Conservation (phyloP, 2,113 vertebrate species). For the Semnornis frantzii region DNA sequence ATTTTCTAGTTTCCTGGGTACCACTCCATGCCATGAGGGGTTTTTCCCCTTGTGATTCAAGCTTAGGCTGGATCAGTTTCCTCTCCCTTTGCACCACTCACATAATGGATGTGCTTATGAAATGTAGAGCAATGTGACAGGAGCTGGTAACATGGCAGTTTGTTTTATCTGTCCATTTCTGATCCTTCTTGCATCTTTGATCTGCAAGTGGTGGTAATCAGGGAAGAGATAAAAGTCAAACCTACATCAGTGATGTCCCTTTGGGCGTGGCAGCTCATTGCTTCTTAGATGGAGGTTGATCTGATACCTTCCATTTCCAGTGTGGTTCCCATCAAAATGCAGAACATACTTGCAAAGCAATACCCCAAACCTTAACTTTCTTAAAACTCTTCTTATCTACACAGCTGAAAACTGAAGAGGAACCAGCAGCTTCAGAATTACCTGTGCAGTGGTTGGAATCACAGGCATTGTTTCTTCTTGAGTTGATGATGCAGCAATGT, state of each 20-base stretch:
- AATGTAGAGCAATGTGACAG: not conserved
- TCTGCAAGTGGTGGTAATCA: no score
- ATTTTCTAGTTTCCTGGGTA: not conserved
- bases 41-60: not conserved
- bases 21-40: not conserved
- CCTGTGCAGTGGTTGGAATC: slow-evolving; percentile 84
- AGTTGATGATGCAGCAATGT: slow-evolving; percentile 84
- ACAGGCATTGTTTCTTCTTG: slow-evolving; percentile 82
- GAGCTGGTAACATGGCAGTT: not conserved
- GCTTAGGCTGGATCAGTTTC: not conserved
- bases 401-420: slow-evolving; percentile 73
- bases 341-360: not conserved
- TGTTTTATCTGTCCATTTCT: not conserved
- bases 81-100: not conserved
- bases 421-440: not conserved
- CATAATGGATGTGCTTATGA: not conserved
- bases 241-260: not conserved
- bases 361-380: not conserved
- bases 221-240: no score
- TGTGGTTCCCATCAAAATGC: not conserved
- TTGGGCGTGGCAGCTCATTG: no score
- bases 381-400: not conserved
- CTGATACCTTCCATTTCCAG: not conserved
- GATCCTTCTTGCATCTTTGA: not conserved
- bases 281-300: not conserved